Base-by-base conservation (phyloP, 1,140 invertebrate genomes). In the Saxidomus purpurata region DNA sequence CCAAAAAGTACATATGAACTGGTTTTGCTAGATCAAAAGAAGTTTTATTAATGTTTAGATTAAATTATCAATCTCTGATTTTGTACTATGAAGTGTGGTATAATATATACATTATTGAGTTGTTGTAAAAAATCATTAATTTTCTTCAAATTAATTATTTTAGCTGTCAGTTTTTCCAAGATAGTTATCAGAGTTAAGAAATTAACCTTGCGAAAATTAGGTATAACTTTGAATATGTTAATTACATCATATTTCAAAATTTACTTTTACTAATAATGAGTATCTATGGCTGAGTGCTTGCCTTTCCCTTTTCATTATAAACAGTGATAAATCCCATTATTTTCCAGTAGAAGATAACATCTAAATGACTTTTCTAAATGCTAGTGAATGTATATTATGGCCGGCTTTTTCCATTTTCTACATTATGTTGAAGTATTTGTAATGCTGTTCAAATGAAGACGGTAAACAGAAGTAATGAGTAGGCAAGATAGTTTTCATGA, bases 401-500 rank as follows among this genome's bases (percentile, higher is more conserved):
- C 34, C 67, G 11, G 2, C 22, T 8, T 38, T 71, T 71, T 71
- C 34, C 34, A 38, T 71, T 71, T 63, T 28, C n/a, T 63, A 63
- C 22, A 28, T 36, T 38, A 38, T 36, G 22, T 38, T 11, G n/a
- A n/a, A 55, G 31, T 67, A 36, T 67, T 67, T 67, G 61, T 67
- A 31, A 67, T 67, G 28, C 61, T 67, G 15, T 55, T 31, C 11
- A 31, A 67, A 67, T 67, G 61, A 67, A 31, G 1, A 36, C n/a
- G 67, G 38, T 38, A 71, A 71, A 40, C 13, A 15, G 67, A 28
- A 6, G 22, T 15, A 71, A 71, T 71, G 67, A 38, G 67, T 71
- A 38, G 38, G 67, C 67, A 36, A 71, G 31, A 38, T 71, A 31
- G 36, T 71, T 17, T 19, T 71, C 67, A 71, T 38, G 67, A 71